phyloP scores from a whole-genome alignment of 2,797 vertebrate genomes.

The Atherinosoma microstoma region DNA sequence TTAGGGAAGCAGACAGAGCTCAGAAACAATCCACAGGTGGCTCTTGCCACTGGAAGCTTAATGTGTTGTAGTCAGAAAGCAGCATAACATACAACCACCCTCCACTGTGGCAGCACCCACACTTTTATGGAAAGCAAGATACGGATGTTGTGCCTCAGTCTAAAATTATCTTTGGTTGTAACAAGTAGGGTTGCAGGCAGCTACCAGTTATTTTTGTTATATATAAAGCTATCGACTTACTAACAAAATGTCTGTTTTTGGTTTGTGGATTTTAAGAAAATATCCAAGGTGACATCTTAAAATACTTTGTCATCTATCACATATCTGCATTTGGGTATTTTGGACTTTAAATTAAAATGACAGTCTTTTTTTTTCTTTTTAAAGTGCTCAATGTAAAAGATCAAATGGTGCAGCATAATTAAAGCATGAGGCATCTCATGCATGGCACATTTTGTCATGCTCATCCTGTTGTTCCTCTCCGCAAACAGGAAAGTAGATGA shows the following conservation, averaged over 20 bases:
- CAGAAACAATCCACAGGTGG: constrained; percentile 39
- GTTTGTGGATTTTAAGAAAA: neutral
- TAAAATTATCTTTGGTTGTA: neutral
- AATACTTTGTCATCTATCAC: no score
- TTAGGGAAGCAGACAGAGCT: constrained; percentile 9
- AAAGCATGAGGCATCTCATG: constrained; percentile 8
- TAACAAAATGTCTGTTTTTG: neutral
- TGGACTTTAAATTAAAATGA: neutral
- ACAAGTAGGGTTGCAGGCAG: neutral
- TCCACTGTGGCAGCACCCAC: constrained; percentile 11
- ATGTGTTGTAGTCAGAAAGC: constrained; percentile 20
- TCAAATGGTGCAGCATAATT: neutral
- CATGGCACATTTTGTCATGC: constrained; percentile 15
- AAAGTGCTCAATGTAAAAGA: neutral
- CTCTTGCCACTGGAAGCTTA: constrained; percentile 23
- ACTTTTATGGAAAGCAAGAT: constrained; percentile 20
- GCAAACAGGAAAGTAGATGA: constrained; percentile 64
- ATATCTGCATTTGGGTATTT: neutral
- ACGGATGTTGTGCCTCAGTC: constrained; percentile 35
- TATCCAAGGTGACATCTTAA: neutral
- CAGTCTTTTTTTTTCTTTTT: neutral
- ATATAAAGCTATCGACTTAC: neutral
- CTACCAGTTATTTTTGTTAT: neutral
- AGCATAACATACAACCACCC: neutral
- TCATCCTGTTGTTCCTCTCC: constrained; percentile 45